Base-by-base conservation (phyloP, 2,113 vertebrate species). In the Coptodon bakossiorum region DNA sequence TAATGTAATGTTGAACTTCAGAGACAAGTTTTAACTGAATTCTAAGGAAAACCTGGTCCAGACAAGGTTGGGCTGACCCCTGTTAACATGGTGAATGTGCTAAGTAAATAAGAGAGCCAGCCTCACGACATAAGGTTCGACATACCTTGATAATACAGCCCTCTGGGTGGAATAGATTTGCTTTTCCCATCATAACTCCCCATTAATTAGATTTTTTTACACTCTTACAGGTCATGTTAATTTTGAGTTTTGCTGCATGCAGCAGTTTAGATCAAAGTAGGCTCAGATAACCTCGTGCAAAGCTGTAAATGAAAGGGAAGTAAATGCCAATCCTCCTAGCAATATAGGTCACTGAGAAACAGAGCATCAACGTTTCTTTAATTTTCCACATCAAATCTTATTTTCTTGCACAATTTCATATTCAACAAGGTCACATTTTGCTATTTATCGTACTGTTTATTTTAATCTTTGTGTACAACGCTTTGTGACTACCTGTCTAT, bases 261-360 rank as follows among this genome's bases (percentile, higher is more conserved):
- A 53, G 56, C 68, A 11, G 87, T 78, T 68, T 61, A 13, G 85
- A 90, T 94, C 82, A 88, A 89, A 93, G 88, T 14, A 11, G 34
- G 13, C 48, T 82, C 56, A 31, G 63, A 87, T 73, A 88, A 92
- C 80, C 43, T 88, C 13, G 54, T 83, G 40, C 89, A 87, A 89
- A 93, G 82, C 88, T 73, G 54, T 40, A 54, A 61, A 86, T 90
- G 73, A 83, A 48, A 87, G 29, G 11, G 54, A 79, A 63, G 56
- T 17, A 85, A 90, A 89, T 90, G 45, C 52, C 82, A 88, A 7
- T 89, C 78, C 34, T 78, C 54, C n/a, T 43, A 29, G 19, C 5
- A 79, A 90, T 86, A 63, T 73, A 88, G 84, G 91, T 89, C 88
- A 87, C 16, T 24, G 8, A 53, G 24, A 45, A 45, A 9, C 34